These are phyloP conservation scores for Amiota communis DNA, from an alignment of 2,888 invertebrate genomes.

Conservation along the genomic window DNA sequence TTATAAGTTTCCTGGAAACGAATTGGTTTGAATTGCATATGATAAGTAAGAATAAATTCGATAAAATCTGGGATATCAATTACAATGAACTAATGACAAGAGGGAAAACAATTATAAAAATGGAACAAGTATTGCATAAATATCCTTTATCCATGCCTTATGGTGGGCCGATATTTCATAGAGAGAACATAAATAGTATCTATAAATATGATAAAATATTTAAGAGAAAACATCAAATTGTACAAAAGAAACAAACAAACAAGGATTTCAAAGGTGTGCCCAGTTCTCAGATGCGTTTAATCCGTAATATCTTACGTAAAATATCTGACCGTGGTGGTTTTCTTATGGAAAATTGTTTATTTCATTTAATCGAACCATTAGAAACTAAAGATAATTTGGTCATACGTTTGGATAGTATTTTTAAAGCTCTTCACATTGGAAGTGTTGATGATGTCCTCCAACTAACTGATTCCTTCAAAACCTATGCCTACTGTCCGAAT, in stretches of 20 bases:
- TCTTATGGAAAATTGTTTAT: constrained; percentile 81
- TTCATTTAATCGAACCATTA: constrained; percentile 79
- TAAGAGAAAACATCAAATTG: constrained; percentile 70
- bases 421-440: constrained; percentile 82
- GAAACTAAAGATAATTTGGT: constrained; percentile 78
- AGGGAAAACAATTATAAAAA: too few species aligned
- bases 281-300: constrained; percentile 62
- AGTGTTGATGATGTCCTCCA: constrained; percentile 80
- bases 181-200: too few species aligned
- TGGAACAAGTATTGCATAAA: too few species aligned
- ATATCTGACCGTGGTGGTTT: constrained; percentile 84
- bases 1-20: too few species aligned
- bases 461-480: constrained; percentile 81
- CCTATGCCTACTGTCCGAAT: constrained; percentile 81
- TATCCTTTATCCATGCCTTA: too few species aligned
- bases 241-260: constrained; percentile 5
- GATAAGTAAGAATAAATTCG: too few species aligned
- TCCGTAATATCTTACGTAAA: constrained; percentile 79
- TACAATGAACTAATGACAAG: too few species aligned
- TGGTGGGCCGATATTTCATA: too few species aligned
- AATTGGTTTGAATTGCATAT: too few species aligned
- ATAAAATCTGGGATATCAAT: too few species aligned
- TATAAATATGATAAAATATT: too few species aligned
- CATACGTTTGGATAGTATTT: constrained; percentile 84
- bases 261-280: constrained; percentile 45